These are phyloP conservation scores for Bombus huntii DNA, from an alignment of 1,140 invertebrate species.

Conservation along the genomic window DNA sequence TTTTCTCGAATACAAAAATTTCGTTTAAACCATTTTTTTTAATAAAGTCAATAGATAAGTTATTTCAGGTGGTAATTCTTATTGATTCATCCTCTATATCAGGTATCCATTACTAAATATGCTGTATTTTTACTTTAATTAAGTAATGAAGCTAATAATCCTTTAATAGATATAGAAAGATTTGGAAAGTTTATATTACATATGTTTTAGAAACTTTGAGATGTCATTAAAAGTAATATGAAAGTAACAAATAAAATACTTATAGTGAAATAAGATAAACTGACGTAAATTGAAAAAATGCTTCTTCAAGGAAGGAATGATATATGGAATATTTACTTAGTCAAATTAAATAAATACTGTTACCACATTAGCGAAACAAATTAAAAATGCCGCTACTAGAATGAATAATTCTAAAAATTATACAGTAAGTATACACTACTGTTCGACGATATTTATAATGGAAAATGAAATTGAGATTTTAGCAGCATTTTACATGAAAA, in stretches of 20 bases:
- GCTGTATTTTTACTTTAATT: conserved; percentile 8
- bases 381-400: conserved; percentile 57
- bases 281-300: conserved; percentile 30
- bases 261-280: conserved; percentile 45
- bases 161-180: conserved; percentile 1
- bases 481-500: conserved; percentile 49
- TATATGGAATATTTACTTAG: conserved; percentile 58
- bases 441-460: conserved; percentile 52
- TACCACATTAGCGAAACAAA: conserved; percentile 40
- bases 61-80: no score
- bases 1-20: no score
- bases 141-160: conserved; percentile 5
- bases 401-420: conserved; percentile 70
- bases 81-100: background rate
- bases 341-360: conserved; percentile 55
- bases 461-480: conserved; percentile 48
- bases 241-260: conserved; percentile 30
- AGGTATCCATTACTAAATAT: conserved; percentile 17
- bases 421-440: conserved; percentile 37
- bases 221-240: background rate
- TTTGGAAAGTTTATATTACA: background rate
- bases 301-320: conserved; percentile 50
- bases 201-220: background rate
- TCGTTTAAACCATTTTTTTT: no score
- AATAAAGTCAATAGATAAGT: no score